Percentiles rank a stretch among this genome's conserved stretches.
These are phyloP conservation scores for Onychorhynchus coronatus DNA, from an alignment of 2,113 vertebrate genomes.

Conservation along the genomic window DNA sequence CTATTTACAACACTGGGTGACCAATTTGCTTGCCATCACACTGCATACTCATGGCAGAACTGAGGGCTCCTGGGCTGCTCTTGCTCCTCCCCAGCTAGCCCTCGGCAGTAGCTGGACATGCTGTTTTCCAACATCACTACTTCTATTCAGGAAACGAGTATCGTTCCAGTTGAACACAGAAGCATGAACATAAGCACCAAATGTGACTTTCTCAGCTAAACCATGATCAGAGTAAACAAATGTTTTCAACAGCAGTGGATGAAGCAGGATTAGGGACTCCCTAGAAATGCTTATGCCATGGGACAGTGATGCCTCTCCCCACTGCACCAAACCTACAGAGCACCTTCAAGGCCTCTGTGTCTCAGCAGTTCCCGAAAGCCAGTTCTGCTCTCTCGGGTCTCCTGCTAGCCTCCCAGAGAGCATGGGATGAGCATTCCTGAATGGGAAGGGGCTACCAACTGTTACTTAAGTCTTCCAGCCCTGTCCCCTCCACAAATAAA, in stretches of 20 bases:
- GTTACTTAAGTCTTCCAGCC: neutral
- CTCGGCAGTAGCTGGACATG: neutral
- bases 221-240: neutral
- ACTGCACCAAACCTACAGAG: neutral
- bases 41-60: neutral
- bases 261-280: neutral
- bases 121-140: neutral
- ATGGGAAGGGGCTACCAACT: neutral
- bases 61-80: neutral
- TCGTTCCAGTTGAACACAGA: neutral
- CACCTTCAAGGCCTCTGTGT: neutral
- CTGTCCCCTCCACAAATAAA: neutral
- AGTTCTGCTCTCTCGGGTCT: neutral
- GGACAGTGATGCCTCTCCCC: neutral
- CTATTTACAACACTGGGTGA: neutral
- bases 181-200: neutral
- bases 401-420: neutral
- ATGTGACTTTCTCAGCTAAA: neutral
- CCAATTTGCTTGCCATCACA: neutral
- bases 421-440: neutral
- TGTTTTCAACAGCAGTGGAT: neutral
- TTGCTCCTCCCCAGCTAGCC: neutral
- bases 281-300: rapidly evolving
- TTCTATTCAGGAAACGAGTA: neutral
- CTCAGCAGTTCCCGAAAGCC: neutral